Evolutionary conservation across 2,797 vertebrate species (phyloP).

Genomic region (Phrynocephalus forsythii): DNA sequence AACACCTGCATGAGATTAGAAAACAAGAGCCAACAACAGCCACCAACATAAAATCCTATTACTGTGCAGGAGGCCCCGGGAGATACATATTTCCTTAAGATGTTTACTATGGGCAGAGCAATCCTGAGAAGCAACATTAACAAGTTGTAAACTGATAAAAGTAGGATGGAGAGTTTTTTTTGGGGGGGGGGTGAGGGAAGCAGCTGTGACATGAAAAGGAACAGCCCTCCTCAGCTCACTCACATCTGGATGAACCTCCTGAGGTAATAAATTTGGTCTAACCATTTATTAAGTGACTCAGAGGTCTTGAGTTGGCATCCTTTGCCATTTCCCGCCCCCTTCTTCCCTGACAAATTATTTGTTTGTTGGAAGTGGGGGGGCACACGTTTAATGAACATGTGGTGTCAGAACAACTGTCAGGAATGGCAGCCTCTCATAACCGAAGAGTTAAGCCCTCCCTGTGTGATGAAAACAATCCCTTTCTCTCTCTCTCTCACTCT

Average conservation of each 20-base stretch:
- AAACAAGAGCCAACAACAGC: conserved; percentile 56
- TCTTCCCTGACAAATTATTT: background rate
- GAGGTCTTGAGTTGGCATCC: conserved; percentile 17
- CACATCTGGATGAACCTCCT: conserved; percentile 79
- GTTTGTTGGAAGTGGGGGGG: background rate
- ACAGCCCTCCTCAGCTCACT: conserved; percentile 75
- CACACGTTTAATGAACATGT: conserved; percentile 20
- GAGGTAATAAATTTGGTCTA: conserved; percentile 82
- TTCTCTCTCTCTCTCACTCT: background rate
- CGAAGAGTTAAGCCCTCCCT: background rate
- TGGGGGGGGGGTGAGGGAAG: background rate
- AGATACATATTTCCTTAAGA: conserved; percentile 94
- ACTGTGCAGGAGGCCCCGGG: conserved; percentile 89
- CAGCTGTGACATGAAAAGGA: conserved; percentile 81
- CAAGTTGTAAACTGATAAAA: conserved; percentile 93
- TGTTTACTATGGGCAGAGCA: conserved; percentile 99
- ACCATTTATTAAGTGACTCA: conserved; percentile 78
- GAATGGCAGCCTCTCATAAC: background rate
- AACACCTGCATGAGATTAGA: conserved; percentile 93
- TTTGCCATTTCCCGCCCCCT: background rate
- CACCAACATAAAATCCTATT: conserved; percentile 82
- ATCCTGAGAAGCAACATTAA: conserved; percentile 95
- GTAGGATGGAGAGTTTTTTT: conserved; percentile 86
- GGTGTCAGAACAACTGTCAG: background rate
- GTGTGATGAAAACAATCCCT: background rate